Percentiles rank a stretch among this genome's conserved stretches.
phyloP scores from a whole-genome alignment of 64 coral and sea anemone genomes.

The Catalaphyllia jardinei region DNA sequence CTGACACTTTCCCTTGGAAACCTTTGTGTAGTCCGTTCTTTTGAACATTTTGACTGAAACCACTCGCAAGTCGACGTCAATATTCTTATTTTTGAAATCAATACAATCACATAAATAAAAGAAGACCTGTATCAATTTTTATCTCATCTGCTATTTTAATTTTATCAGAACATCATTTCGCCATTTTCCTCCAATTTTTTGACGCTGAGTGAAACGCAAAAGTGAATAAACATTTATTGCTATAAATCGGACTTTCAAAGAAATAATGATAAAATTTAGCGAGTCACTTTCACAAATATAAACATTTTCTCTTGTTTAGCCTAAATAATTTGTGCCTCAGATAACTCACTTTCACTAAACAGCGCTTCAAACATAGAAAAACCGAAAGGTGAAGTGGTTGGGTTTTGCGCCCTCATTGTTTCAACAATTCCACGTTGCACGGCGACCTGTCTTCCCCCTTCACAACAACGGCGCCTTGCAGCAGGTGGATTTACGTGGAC shows the following conservation, averaged over 20 bases:
- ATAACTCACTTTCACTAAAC: conserved; percentile 19
- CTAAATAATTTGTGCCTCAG: conserved; percentile 11
- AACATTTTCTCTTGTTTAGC: conserved; percentile 23
- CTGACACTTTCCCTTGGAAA: conserved; percentile 25
- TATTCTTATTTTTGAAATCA: conserved; percentile 52
- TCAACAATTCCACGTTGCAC: conserved; percentile 42
- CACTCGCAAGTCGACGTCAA: conserved; percentile 41
- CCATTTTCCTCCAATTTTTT: not conserved
- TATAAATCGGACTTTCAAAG: not conserved
- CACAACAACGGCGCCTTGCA: conserved; percentile 26
- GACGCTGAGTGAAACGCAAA: not conserved
- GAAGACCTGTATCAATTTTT: conserved; percentile 44
- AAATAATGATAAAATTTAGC: not conserved
- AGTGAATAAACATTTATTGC: not conserved
- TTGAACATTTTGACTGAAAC: conserved; percentile 13
- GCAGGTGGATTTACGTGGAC: conserved; percentile 35
- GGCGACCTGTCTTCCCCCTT: conserved; percentile 10
- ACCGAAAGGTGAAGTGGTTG: not conserved
- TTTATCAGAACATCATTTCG: conserved; percentile 37
- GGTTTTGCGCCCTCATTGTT: conserved; percentile 13
- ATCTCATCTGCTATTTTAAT: conserved; percentile 52
- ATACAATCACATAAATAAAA: conserved; percentile 51
- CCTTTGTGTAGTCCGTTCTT: conserved; percentile 1
- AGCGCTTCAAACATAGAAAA: conserved; percentile 11
- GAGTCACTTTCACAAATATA: conserved; percentile 22